A percentile compares a stretch with the other conserved stretches of the same genome.
Evolutionary conservation across 1,140 invertebrate species (phyloP).

Genomic region (Anoplolepis gracilipes): DNA sequence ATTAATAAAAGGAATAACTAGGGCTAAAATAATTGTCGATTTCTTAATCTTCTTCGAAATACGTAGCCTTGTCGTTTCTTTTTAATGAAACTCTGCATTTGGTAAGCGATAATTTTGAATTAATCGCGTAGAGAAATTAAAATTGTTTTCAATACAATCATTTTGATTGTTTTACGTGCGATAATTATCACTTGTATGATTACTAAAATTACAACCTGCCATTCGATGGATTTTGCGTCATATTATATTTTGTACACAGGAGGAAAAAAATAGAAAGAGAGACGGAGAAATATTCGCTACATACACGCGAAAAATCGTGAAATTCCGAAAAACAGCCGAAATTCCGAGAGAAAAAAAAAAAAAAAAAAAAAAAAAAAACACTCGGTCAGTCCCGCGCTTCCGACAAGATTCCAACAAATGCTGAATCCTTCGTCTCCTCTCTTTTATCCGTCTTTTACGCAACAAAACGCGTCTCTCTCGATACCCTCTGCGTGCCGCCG

Average conservation of each 20-base stretch:
- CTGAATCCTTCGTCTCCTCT: background rate
- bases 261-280: too few species aligned
- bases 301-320: background rate
- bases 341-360: too few species aligned
- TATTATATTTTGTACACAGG: background rate
- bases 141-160: background rate
- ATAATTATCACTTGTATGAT: background rate
- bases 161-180: background rate
- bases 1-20: background rate
- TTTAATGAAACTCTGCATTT: background rate
- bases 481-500: constrained; percentile 20
- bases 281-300: background rate
- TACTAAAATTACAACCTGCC: too few species aligned
- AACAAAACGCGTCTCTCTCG: constrained; percentile 6
- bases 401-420: constrained; percentile 39
- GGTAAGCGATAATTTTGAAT: background rate
- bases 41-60: background rate
- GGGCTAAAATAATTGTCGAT: background rate
- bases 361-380: too few species aligned
- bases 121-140: background rate
- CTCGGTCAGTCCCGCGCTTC: background rate
- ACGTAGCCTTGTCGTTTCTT: background rate
- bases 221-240: background rate
- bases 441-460: background rate
- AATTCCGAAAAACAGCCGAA: background rate